Conservation (phyloP, 2,888 invertebrate genomes). For the Acronicta alni region DNA sequence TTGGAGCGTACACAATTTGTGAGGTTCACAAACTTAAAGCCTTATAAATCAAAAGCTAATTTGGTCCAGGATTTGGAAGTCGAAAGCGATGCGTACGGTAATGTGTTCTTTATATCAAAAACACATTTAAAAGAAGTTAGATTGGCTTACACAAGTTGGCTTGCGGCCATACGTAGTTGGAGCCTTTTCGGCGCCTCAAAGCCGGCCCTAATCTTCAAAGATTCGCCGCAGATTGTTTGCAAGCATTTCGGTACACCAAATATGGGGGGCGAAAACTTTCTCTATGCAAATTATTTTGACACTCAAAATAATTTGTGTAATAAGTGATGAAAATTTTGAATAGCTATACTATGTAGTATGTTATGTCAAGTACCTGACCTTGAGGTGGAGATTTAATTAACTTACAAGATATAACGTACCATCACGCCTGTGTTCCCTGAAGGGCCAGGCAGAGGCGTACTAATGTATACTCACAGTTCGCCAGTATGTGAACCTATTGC, state of each 20-base stretch:
- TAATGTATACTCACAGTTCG: too few relatives aligned
- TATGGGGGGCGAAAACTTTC: slow-evolving; percentile 79
- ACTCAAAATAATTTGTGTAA: too few relatives aligned
- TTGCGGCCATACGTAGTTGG: slow-evolving; percentile 83
- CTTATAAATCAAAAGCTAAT: slow-evolving; percentile 86
- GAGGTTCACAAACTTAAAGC: slow-evolving; percentile 71
- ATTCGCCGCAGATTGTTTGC: slow-evolving; percentile 86
- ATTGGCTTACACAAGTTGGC: slow-evolving; percentile 88
- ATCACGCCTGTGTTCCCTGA: too few relatives aligned
- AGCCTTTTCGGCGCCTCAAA: slow-evolving; percentile 82
- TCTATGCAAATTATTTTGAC: slow-evolving; percentile 78
- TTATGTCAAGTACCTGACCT: too few relatives aligned
- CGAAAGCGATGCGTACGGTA: slow-evolving; percentile 81
- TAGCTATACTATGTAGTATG: slow-evolving; percentile 6
- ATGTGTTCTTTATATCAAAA: slow-evolving; percentile 89
- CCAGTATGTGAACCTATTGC: too few relatives aligned
- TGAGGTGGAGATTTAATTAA: too few relatives aligned
- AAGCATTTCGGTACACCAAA: slow-evolving; percentile 83
- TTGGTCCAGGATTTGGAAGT: slow-evolving; percentile 80
- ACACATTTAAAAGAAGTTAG: slow-evolving; percentile 90
- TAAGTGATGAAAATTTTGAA: slow-evolving; percentile 52
- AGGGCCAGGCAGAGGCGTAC: too few relatives aligned
- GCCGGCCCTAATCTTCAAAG: slow-evolving; percentile 84
- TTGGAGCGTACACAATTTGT: slow-evolving; percentile 49
- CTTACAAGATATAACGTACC: too few relatives aligned